phyloP scores from a whole-genome alignment of 2,113 vertebrate genomes.

The Cavia aperea region DNA sequence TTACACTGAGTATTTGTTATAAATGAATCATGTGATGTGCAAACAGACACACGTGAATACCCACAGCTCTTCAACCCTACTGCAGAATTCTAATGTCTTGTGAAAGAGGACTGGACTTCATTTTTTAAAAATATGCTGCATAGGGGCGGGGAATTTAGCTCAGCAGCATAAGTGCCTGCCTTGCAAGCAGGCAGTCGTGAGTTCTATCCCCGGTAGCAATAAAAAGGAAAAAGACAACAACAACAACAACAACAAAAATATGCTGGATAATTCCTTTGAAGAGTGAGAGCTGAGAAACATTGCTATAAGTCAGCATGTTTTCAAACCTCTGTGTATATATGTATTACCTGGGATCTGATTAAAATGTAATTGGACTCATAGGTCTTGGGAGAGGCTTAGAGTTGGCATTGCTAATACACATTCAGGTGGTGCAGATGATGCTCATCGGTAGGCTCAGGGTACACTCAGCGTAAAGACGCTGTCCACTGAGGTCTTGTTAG shows the following conservation, averaged over 20 bases:
- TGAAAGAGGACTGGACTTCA: neutral
- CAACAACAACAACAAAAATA: neutral
- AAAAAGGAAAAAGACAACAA: too few relatives aligned
- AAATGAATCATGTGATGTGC: neutral
- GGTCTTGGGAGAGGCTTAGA: neutral
- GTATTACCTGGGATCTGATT: neutral
- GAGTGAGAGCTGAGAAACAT: neutral
- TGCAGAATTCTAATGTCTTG: neutral
- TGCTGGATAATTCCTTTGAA: neutral
- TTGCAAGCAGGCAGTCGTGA: too few relatives aligned
- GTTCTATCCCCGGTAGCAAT: too few relatives aligned
- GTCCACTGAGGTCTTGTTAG: neutral
- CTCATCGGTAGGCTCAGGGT: accelerated
- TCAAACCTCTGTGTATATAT: neutral
- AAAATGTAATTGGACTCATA: neutral
- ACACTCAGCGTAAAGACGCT: neutral
- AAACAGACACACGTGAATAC: neutral
- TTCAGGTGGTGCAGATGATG: accelerated
- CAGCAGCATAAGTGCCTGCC: too few relatives aligned
- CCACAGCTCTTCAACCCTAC: neutral
- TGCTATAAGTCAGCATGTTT: neutral
- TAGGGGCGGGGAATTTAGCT: too few relatives aligned
- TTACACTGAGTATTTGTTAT: neutral
- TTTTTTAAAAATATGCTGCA: neutral
- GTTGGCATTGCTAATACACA: neutral